Base-by-base conservation (phyloP, 2,888 invertebrate genomes). In the Zygogramma bicolorata region DNA sequence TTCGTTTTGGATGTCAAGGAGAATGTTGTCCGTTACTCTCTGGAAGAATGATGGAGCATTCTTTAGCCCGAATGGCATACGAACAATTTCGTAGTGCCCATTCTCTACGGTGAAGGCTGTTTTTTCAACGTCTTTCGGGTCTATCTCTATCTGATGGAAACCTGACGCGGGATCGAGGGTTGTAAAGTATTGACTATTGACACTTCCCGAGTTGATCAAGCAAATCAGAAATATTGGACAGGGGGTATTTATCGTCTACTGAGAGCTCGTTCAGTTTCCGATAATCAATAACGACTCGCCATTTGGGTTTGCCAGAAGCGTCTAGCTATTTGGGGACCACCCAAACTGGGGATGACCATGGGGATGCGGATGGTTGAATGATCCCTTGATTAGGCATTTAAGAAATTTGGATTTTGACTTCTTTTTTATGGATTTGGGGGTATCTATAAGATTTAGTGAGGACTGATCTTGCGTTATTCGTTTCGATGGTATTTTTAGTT, bases 31-130 rank as follows among this genome's bases (percentile, higher is more conserved):
- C 71, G 65, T 73, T 18, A 73, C 62, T 3, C 65, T n/a, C 42
- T 73, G 71, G 40, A 73, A 73, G 7, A 74, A 70, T 3, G 70
- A 22, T 18, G 76, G 68, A 8, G 65, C 67, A 18, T 70, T 70
- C 65, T 73, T 70, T 18, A 73, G 34, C 4, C 72, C 72, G 27
- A 75, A 75, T 29, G 72, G 70, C 71, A 75, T 73, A 0, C 74
- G 13, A n/a, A 49, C 63, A 25, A 53, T 70, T 29, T 73, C 66
- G 27, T 59, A 70, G 38, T 73, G 58, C 0, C 70, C 67, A 8
- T 40, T 61, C 18, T 57, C 62, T 3, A 59, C 58, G 8, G 66
- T 60, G 22, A 68, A 73, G 7, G 70, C 63, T 15, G 65, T 59
- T 58, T 70, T 70, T 2, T 38, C 22, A 25, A 53, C 20, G 25